A percentile compares a stretch with the other conserved stretches of the same genome.
Conservation (phyloP, 2,113 vertebrate genomes). For the Dipodomys stephensi region DNA sequence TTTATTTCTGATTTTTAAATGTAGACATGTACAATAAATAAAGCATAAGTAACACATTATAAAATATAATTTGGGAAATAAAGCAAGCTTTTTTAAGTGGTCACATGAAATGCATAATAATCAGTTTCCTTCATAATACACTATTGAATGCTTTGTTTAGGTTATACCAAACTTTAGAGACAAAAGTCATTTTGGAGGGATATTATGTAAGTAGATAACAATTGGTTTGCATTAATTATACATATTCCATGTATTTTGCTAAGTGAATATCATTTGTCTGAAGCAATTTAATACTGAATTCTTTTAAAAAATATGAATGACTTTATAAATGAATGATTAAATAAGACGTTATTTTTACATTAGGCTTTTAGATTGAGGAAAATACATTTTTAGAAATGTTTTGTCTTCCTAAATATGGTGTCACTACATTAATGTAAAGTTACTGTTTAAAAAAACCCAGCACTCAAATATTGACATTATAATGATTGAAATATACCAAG, state of each 20-base stretch:
- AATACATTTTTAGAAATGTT: neutral
- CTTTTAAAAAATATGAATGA: neutral
- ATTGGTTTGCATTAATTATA: neutral
- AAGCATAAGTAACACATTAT: neutral
- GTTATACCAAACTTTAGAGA: neutral
- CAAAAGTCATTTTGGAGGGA: neutral
- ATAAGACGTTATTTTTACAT: neutral
- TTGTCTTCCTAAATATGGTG: neutral
- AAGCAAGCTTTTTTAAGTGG: neutral
- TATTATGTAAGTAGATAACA: neutral
- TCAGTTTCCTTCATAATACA: neutral
- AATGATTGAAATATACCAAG: neutral
- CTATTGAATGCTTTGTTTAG: neutral
- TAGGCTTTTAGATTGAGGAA: neutral
- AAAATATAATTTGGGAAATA: neutral
- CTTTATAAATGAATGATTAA: neutral
- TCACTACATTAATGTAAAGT: neutral
- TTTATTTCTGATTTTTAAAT: neutral
- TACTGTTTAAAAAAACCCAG: neutral
- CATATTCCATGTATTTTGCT: neutral
- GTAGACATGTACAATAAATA: neutral
- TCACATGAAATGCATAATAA: neutral
- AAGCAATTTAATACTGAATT: constrained; percentile 15
- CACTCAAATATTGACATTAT: neutral
- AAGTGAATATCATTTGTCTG: neutral